Percentiles rank a stretch among this genome's conserved stretches.
Evolutionary conservation across 1,140 invertebrate species (phyloP).

Genomic region (Rhynchophorus ferrugineus): DNA sequence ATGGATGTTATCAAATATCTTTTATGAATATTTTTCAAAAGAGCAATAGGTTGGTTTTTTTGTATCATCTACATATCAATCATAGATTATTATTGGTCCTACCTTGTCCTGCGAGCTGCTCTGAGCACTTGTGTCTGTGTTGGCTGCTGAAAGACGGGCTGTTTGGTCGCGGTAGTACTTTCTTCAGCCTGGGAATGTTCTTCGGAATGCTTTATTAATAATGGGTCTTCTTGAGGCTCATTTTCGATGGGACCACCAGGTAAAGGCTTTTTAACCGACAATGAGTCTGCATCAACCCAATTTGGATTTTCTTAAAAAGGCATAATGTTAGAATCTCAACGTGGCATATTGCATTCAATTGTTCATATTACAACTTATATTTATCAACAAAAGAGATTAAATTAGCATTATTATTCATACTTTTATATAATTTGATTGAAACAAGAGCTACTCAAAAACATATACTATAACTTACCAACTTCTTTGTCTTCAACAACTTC

Average conservation of each 20-base stretch:
- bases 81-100: too few relatives aligned
- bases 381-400: too few relatives aligned
- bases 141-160: constrained; percentile 12
- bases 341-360: too few relatives aligned
- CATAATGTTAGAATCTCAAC: neutral
- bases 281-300: constrained; percentile 16
- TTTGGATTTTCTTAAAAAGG: constrained; percentile 13
- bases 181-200: constrained; percentile 17
- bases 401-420: too few relatives aligned
- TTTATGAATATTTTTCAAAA: too few relatives aligned
- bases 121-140: constrained; percentile 20
- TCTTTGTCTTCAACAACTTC: constrained; percentile 13
- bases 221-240: constrained; percentile 35
- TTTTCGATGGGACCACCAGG: constrained; percentile 6
- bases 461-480: constrained; percentile 2
- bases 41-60: too few relatives aligned
- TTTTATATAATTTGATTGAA: too few relatives aligned
- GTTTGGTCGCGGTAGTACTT: neutral
- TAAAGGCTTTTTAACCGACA: constrained; percentile 16
- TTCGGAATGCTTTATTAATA: constrained; percentile 41
- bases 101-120: constrained; percentile 20
- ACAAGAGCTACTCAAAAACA: too few relatives aligned
- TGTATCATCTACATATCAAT: too few relatives aligned
- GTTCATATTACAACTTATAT: too few relatives aligned
- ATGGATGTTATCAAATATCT: too few relatives aligned